Base-by-base conservation (phyloP, 1,140 invertebrate species). In the Zophobas atratus region DNA sequence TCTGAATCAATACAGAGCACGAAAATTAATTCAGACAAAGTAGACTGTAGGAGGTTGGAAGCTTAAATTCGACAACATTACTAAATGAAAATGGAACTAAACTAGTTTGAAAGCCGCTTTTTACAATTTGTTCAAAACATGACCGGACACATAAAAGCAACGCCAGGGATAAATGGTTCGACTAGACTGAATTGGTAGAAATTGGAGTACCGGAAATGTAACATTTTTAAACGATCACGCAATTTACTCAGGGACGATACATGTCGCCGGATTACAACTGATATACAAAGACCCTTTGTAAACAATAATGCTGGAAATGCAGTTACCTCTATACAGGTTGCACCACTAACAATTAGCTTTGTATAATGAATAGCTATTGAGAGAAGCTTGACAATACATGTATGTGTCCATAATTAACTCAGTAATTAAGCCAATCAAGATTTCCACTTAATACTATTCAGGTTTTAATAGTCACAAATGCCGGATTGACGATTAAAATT, bases 301-400 rank as follows among this genome's bases (percentile, higher is more conserved):
- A 46, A 43, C 60, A 67, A 43, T 43, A 67, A 43, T 67, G 60
- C 60, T 43, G 38, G 5, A 67, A 67, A 67, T 67, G 60, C 60
- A 67, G 43, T 67, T 67, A 67, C 60, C 60, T 67, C 43, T 67
- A 39, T 67, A 67, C 60, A 43, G 39, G 60, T 67, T 33, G 56
- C 60, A 43, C 60, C 60, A 67, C 43, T 67, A 32, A 39, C 60
- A 60, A 60, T 60, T 60, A 60, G 56, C 56, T 32, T 6, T 67
- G 39, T 39, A 67, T 43, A 67, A 67, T 67, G 38, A 67, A 67
- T 43, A 67, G 60, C 60, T 43, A 67, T 67, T 67, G 60, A 67
- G 43, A 67, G 60, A 20, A 39, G n/a, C 39, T 5, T 41, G 3
- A 67, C 60, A 67, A 43, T 67, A 51, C 8, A n/a, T 36, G 36